Evolutionary conservation across 2,113 vertebrate genomes (phyloP), one percentile per base, ranked within the genome.

Genomic region (Dunckerocampus dactyliophorus): DNA sequence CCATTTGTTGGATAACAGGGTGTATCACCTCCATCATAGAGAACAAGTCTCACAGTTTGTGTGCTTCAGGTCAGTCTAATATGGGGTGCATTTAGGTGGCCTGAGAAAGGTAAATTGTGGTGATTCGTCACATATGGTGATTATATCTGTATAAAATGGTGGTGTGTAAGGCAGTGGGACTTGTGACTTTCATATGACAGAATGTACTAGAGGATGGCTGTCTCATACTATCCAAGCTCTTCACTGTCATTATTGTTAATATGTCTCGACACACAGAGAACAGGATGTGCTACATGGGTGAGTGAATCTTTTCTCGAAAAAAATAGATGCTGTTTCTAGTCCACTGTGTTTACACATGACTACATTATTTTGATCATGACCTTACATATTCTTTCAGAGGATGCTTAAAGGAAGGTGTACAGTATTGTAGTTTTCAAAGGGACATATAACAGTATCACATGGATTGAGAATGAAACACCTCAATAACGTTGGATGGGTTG

Each of bases 121-220:
- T 65, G 31, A 34, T 28, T 59, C 58, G 51, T 74, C 69, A 54
- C 45, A 57, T 52, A 52, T 59, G 61, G 24, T 65, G 22, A 59
- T 55, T 62, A 19, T 56, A 24, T 72, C 17, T 37, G 28, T 65
- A 53, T 13, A 46, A 51, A 47, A 50, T 46, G 51, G 52, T 53
- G 59, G 31, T 17, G 31, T 57, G 20, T 12, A 6, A 51, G 69
- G 67, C 52, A 71, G 71, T 72, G 82, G 82, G 63, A 81, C 77
- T 63, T 69, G 42, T 49, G 59, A 16, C 43, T 55, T 34, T n/a
- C 21, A 45, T 47, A 51, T 60, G n/a, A 46, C 57, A 24, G 14
- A 53, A 51, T 57, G 48, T 20, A 21, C 24, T 28, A 28, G 2
- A 28, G 24, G 24, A 28, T 5, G 24, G 24, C 24, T 4, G 5